Evolutionary conservation across 1,140 invertebrate species (phyloP).

Genomic region (Zophobas atratus): DNA sequence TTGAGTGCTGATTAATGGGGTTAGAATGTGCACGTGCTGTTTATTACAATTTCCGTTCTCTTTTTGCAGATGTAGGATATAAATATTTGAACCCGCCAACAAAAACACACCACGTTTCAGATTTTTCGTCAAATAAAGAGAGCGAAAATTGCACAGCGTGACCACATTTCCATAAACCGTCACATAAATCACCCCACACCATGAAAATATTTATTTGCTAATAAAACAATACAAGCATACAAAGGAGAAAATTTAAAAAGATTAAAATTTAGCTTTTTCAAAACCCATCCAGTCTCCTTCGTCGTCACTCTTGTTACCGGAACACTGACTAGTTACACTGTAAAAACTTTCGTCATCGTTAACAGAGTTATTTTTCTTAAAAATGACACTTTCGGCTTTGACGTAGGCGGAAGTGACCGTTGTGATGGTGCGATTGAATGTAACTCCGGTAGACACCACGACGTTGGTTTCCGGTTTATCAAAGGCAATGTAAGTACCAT

Average conservation of each 20-base stretch:
- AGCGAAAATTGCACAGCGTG: neutral
- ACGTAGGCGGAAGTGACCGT: conserved; percentile 49
- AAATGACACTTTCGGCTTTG: conserved; percentile 49
- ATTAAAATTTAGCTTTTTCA: conserved; percentile 64
- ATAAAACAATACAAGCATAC: conserved; percentile 27
- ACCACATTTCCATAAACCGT: neutral
- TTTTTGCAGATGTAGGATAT: neutral
- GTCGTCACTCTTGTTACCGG: conserved; percentile 25
- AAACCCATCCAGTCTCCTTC: conserved; percentile 66
- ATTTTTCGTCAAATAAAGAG: neutral
- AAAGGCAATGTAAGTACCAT: conserved; percentile 46
- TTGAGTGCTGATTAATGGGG: conserved; percentile 8
- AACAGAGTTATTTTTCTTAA: conserved; percentile 46
- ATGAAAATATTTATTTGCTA: conserved; percentile 31
- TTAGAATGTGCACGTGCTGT: conserved; percentile 22
- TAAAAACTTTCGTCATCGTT: conserved; percentile 37
- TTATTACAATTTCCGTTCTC: conserved; percentile 12
- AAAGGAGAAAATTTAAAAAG: conserved; percentile 46
- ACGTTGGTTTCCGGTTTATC: conserved; percentile 55
- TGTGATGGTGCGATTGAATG: conserved; percentile 54
- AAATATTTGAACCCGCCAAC: neutral
- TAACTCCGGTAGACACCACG: conserved; percentile 55
- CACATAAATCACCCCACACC: neutral
- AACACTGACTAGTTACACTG: neutral
- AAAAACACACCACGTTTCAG: neutral